Percentiles rank a stretch among this genome's conserved stretches.
Conservation (phyloP, 1,140 invertebrate species). For the Ceratosolen fusciceps region DNA sequence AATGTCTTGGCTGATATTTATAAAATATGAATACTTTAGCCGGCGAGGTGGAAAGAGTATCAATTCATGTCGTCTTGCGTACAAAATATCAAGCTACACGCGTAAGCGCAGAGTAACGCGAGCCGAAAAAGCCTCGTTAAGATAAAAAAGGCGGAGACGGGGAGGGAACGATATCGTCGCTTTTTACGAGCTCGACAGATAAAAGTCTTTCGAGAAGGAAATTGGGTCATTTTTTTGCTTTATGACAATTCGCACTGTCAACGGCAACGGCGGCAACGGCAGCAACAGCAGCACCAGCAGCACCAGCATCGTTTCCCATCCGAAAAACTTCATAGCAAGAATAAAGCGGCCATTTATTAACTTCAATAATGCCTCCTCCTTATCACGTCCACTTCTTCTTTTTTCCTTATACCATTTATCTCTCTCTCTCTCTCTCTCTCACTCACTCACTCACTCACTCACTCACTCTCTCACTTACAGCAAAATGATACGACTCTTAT, state of each 20-base stretch:
- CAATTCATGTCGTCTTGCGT: neutral
- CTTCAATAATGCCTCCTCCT: neutral
- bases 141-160: neutral
- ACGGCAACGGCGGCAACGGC: too few relatives aligned
- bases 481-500: too few relatives aligned
- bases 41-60: neutral
- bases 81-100: neutral
- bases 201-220: neutral
- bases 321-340: neutral
- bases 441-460: too few relatives aligned
- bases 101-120: neutral
- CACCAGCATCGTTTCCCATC: neutral
- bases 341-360: neutral
- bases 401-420: too few relatives aligned
- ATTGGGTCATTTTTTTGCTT: constrained; percentile 10
- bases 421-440: too few relatives aligned
- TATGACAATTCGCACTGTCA: neutral
- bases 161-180: neutral
- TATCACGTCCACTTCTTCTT: neutral
- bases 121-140: constrained; percentile 2
- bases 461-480: too few relatives aligned
- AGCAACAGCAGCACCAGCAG: too few relatives aligned
- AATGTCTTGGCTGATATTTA: too few relatives aligned
- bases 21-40: too few relatives aligned
- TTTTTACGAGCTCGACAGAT: constrained; percentile 6